Base-by-base conservation (phyloP, 2,797 vertebrate genomes). In the Fratercula arctica region DNA sequence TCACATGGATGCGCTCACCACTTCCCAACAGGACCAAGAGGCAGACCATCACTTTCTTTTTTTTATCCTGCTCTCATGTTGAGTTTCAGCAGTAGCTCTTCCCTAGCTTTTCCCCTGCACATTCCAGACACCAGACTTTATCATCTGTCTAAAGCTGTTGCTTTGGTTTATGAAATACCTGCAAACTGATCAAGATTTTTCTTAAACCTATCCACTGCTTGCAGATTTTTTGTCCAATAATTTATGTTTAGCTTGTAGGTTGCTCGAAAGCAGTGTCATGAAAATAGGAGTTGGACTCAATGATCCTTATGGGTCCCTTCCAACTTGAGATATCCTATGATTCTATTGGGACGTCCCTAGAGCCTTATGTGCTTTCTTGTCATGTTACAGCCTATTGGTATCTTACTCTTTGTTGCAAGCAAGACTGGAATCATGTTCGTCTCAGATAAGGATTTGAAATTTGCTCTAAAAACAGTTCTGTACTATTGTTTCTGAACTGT, bases 301-400 rank as follows among this genome's bases (percentile, higher is more conserved):
- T 57, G 37, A 70, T 35, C 25, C 23, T 77, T 43, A 26, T 25
- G 6, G 23, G 17, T 74, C 43, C 43, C 26, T 70, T 74, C 39
- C 14, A 75, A 6, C 23, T 70, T 2, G 5, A 84, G 29, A 25
- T 43, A 45, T 43, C 80, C 28, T 74, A 23, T 3, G 2, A 69
- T 69, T 80, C 46, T 68, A 4, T 37, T 37, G 4, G 5, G 20
- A n/a, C 4, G 1, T n/a, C 14, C 25, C 25, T 72, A 60, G 37
- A 79, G 7, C 15, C 8, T 54, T 50, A 61, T 1, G 10, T 68
- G 29, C 13, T 85, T 78, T 63, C 35, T 90, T 80, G 51, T 68
- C 37, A 28, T 2, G 0, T 56, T 39, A 43, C 18, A 82, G 4
- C 12, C n/a, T 25, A 2, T 54, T 33, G n/a, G 9, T 54, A n/a